Percentiles rank a stretch among this genome's conserved stretches.
Evolutionary conservation across 2,113 vertebrate genomes (phyloP).

Genomic region (Dicaeum eximium): DNA sequence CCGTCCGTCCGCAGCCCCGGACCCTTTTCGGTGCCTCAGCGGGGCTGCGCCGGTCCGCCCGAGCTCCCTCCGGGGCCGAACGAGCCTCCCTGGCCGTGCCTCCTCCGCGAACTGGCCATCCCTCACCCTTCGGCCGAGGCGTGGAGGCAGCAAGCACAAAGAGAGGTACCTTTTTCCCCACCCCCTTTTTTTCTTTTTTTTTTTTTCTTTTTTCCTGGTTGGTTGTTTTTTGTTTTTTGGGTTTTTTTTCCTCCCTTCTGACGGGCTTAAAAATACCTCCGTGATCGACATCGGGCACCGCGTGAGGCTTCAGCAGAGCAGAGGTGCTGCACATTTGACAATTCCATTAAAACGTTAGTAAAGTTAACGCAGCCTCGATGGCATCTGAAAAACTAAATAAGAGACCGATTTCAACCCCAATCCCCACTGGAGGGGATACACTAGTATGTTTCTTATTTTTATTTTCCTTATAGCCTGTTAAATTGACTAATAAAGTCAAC

Average conservation of each 20-base stretch:
- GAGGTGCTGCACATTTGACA: not conserved
- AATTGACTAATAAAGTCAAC: slow-evolving; percentile 81
- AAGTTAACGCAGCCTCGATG: not conserved
- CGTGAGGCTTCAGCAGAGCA: not conserved
- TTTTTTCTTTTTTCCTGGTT: not conserved
- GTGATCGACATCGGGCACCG: rapidly evolving
- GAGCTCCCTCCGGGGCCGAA: not conserved
- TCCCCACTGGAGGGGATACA: slow-evolving; percentile 35
- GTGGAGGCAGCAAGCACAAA: not conserved
- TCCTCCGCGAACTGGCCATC: not conserved
- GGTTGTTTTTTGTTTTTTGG: too few relatives aligned
- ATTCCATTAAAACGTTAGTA: not conserved
- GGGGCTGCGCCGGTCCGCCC: rapidly evolving
- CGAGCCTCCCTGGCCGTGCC: rapidly evolving
- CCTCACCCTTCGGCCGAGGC: too few relatives aligned
- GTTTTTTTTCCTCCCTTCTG: too few relatives aligned
- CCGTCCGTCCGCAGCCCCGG: rapidly evolving
- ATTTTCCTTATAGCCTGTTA: slow-evolving; percentile 76
- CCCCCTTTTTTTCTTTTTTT: not conserved
- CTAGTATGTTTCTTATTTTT: slow-evolving; percentile 68
- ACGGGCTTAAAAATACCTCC: not conserved
- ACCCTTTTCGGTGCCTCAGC: rapidly evolving
- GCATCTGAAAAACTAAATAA: slow-evolving; percentile 3
- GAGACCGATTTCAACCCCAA: not conserved
- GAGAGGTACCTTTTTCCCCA: not conserved